These are phyloP conservation scores for Eufriesea mexicana DNA, from an alignment of 1,140 invertebrate genomes.

Conservation along the genomic window DNA sequence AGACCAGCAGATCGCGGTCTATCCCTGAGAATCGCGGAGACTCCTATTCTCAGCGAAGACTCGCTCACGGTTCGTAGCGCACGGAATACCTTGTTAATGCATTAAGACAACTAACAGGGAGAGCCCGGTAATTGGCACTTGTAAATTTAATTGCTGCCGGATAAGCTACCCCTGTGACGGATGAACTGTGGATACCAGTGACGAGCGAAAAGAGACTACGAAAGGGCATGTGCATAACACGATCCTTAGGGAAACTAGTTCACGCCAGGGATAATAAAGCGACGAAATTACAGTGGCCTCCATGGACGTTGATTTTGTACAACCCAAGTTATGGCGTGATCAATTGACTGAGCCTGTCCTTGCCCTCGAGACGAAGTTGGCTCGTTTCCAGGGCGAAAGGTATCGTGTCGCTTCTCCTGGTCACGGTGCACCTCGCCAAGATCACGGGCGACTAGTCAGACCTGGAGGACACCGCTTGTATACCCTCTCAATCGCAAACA, in stretches of 20 bases:
- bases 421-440: conserved; percentile 50
- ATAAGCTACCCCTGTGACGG: background rate
- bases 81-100: background rate
- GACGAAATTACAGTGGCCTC: background rate
- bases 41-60: background rate
- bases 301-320: background rate
- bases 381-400: conserved; percentile 63
- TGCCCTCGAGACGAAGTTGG: conserved; percentile 63
- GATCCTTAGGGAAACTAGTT: background rate
- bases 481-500: conserved; percentile 2
- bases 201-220: background rate
- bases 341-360: conserved; percentile 52
- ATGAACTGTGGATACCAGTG: background rate
- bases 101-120: background rate
- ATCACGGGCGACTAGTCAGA: conserved; percentile 53
- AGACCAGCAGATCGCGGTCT: background rate
- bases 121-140: conserved; percentile 27
- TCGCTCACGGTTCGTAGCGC: background rate
- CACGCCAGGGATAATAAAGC: no score
- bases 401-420: conserved; percentile 20
- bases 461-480: conserved; percentile 8
- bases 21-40: background rate
- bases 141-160: conserved; percentile 21
- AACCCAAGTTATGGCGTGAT: conserved; percentile 22
- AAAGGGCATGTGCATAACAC: background rate